phyloP scores from a whole-genome alignment of 2,888 invertebrate genomes.

The Caenorhabditis sp. region DNA sequence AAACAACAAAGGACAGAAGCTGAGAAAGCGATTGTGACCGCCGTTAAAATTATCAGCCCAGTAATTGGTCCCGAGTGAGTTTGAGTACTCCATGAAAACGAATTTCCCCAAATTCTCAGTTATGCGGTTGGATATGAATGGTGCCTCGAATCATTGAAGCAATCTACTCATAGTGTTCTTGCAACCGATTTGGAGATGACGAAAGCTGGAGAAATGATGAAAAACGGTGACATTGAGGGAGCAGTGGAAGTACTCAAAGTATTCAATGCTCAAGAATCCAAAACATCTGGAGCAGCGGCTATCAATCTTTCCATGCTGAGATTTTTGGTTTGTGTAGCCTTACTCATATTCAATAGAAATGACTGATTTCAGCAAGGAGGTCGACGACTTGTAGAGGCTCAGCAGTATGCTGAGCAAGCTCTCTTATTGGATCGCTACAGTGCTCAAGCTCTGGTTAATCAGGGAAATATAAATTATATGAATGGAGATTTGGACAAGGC shows the following conservation, averaged over 20 bases:
- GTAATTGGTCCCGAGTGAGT: conserved; percentile 87
- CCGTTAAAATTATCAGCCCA: conserved; percentile 93
- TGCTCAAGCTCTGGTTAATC: conserved; percentile 90
- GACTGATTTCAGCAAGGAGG: conserved; percentile 88
- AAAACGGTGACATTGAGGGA: conserved; percentile 70
- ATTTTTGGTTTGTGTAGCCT: conserved; percentile 87
- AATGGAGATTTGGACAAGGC: conserved; percentile 85
- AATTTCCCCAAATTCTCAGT: conserved; percentile 67
- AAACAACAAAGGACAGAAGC: conserved; percentile 87
- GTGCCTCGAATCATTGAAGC: conserved; percentile 96
- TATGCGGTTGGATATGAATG: conserved; percentile 86
- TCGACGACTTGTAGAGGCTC: conserved; percentile 87
- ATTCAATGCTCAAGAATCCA: conserved; percentile 88
- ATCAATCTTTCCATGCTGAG: conserved; percentile 92
- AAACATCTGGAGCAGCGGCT: conserved; percentile 91
- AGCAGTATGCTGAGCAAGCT: conserved; percentile 89
- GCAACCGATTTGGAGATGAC: conserved; percentile 94
- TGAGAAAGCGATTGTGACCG: conserved; percentile 90
- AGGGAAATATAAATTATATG: conserved; percentile 89
- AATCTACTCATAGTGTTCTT: conserved; percentile 90
- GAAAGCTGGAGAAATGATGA: conserved; percentile 85
- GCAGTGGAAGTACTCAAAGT: conserved; percentile 71
- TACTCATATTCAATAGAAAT: neutral
- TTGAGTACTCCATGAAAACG: neutral
- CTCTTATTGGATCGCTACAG: conserved; percentile 89